Evolutionary conservation across 2,113 vertebrate species (phyloP).

Genomic region (Lanius collurio): DNA sequence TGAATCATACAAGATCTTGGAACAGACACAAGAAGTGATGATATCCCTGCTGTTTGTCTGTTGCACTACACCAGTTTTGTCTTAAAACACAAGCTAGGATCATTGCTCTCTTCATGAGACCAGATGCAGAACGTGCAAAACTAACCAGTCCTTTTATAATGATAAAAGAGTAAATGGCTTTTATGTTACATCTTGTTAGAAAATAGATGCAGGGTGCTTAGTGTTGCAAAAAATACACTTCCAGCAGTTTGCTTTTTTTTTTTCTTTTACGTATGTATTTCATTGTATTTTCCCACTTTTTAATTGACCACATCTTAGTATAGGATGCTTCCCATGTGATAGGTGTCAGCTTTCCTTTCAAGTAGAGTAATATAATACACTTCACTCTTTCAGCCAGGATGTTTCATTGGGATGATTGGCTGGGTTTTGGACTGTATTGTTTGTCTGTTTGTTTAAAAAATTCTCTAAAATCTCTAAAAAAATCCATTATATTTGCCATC

Average conservation of each 20-base stretch:
- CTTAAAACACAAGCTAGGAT: background rate
- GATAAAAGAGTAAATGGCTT: background rate
- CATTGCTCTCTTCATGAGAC: background rate
- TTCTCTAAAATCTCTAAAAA: background rate
- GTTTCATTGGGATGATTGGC: background rate
- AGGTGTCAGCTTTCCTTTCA: background rate
- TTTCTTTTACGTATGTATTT: background rate
- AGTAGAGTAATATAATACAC: background rate
- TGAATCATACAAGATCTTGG: background rate
- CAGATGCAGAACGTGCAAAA: background rate
- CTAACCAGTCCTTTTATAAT: background rate
- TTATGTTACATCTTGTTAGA: background rate
- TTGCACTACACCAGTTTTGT: fast-evolving
- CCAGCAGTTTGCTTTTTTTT: background rate
- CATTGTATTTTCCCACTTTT: background rate
- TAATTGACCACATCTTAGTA: background rate
- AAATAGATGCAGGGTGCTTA: background rate
- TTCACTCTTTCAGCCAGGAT: background rate
- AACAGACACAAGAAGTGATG: background rate
- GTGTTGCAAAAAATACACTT: background rate
- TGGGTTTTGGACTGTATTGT: background rate
- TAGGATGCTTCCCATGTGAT: background rate
- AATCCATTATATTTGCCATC: background rate
- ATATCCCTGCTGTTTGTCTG: background rate
- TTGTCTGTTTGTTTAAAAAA: background rate